Percentiles rank a stretch among this genome's conserved stretches.
These are phyloP conservation scores for Phyllostomus discolor DNA, from an alignment of 2,113 vertebrate genomes.

Conservation along the genomic window DNA sequence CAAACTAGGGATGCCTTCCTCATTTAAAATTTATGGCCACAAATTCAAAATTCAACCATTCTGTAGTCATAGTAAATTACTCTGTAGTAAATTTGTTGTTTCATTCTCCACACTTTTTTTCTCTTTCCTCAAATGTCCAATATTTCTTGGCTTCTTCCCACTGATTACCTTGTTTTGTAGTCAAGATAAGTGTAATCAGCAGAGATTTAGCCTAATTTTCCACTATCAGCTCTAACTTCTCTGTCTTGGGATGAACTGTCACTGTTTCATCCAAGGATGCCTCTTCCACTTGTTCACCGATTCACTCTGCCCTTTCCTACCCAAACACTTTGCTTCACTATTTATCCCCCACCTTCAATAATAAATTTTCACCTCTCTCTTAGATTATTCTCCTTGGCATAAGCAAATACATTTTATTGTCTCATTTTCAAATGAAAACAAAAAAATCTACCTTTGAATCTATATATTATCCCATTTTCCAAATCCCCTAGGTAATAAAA, in stretches of 20 bases:
- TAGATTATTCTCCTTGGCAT: background rate
- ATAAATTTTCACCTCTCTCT: background rate
- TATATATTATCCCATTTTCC: background rate
- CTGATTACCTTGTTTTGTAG: background rate
- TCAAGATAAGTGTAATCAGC: background rate
- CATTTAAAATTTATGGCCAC: background rate
- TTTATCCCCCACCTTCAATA: background rate
- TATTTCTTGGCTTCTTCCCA: background rate
- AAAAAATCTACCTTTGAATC: background rate
- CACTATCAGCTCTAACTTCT: background rate
- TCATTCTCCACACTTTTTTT: background rate
- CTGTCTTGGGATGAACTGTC: background rate
- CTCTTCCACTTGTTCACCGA: background rate
- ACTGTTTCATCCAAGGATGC: background rate
- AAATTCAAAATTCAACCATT: background rate
- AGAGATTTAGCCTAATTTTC: background rate
- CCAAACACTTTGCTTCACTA: background rate
- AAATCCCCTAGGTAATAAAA: background rate
- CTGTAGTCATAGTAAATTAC: background rate
- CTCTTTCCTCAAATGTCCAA: background rate
- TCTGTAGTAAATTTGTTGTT: background rate
- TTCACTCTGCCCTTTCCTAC: background rate
- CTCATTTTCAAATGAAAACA: background rate
- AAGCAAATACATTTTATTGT: background rate
- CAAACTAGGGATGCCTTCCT: background rate